phyloP scores from a whole-genome alignment of 2,888 invertebrate genomes.

The Fragum fragum region DNA sequence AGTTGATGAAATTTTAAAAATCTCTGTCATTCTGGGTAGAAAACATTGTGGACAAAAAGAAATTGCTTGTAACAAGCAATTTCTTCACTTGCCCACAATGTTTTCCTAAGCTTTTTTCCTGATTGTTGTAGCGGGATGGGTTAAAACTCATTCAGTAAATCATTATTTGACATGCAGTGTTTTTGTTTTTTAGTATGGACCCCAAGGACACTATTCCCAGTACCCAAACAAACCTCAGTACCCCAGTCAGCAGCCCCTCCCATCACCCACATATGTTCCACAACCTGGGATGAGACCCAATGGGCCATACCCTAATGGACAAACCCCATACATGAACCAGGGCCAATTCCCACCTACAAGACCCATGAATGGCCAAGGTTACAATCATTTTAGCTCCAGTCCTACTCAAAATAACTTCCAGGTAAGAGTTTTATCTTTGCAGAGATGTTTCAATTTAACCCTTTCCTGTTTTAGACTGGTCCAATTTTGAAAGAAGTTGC shows the following conservation, averaged over 20 bases:
- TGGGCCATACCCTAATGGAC: constrained; percentile 82
- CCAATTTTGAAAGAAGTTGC: too few species aligned
- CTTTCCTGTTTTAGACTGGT: too few species aligned
- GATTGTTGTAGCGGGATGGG: too few species aligned
- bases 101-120: too few species aligned
- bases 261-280: constrained; percentile 82
- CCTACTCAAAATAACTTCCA: constrained; percentile 75
- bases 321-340: constrained; percentile 80
- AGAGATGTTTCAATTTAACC: too few species aligned
- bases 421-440: constrained; percentile 64
- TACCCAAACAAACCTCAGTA: constrained; percentile 82
- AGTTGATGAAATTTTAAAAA: too few species aligned
- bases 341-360: constrained; percentile 76
- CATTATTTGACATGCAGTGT: too few species aligned
- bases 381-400: constrained; percentile 69
- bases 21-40: too few species aligned
- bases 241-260: constrained; percentile 84
- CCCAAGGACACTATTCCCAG: constrained; percentile 75
- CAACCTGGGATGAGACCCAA: constrained; percentile 77
- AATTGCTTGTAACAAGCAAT: too few species aligned
- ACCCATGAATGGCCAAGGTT: constrained; percentile 70
- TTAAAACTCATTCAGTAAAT: too few species aligned
- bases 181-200: constrained; percentile 65
- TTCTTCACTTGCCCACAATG: too few species aligned
- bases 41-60: too few species aligned